A percentile compares a stretch with the other conserved stretches of the same genome.
phyloP scores from a whole-genome alignment of 1,140 invertebrate genomes.

The Atta cephalotes region DNA sequence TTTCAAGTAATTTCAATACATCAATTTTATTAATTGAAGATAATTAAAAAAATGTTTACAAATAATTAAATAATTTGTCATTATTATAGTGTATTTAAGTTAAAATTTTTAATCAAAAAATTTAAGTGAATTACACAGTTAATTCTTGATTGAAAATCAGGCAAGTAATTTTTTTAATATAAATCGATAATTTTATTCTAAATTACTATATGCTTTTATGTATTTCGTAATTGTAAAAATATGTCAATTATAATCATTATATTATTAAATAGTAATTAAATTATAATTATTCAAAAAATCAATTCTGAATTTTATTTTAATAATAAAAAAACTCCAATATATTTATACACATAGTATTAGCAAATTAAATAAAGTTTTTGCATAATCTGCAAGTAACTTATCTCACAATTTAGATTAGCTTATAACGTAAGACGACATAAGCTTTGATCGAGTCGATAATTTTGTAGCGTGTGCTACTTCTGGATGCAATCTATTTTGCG shows the following conservation, averaged over 20 bases:
- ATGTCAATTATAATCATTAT: neutral
- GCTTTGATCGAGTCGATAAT: neutral
- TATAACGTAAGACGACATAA: neutral
- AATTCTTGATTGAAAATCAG: neutral
- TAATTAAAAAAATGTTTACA: neutral
- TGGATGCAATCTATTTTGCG: conserved; percentile 35
- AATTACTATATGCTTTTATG: neutral
- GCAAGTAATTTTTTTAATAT: neutral
- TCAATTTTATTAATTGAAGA: conserved; percentile 16
- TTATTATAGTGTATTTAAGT: neutral
- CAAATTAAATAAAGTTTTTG: neutral
- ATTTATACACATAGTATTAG: neutral
- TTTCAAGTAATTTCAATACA: neutral
- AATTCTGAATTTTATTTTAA: no score
- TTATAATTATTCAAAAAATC: neutral
- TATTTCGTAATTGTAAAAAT: neutral
- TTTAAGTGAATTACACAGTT: neutral
- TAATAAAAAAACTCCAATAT: neutral
- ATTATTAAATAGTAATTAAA: conserved; percentile 1
- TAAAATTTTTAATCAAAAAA: neutral
- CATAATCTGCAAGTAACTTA: neutral
- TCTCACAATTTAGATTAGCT: conserved; percentile 6
- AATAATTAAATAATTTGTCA: neutral
- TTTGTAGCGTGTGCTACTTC: neutral
- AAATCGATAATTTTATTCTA: neutral